Conservation (phyloP, 2,888 invertebrate species). For the Phaonia tiefii region DNA sequence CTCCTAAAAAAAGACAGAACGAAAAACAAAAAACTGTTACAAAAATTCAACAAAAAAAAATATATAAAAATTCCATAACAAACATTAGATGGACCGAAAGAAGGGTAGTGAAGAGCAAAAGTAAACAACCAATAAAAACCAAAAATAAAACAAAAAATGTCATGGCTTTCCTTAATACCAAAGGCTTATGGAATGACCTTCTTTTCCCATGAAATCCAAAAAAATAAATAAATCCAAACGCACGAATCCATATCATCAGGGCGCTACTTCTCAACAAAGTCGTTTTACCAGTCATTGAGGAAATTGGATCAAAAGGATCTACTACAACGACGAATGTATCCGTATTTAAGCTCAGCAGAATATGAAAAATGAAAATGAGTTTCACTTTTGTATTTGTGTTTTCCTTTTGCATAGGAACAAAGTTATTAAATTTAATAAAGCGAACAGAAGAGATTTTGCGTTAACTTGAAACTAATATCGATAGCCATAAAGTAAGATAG, state of each 20-base stretch:
- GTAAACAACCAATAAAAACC: slow-evolving; percentile 19
- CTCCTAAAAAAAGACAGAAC: background rate
- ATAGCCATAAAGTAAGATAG: too few species aligned
- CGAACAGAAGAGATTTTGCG: background rate
- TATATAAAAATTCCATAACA: slow-evolving; percentile 21
- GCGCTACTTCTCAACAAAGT: slow-evolving; percentile 21
- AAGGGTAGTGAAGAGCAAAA: background rate
- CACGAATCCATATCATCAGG: slow-evolving; percentile 4
- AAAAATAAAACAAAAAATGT: slow-evolving; percentile 34
- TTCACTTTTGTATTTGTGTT: slow-evolving; percentile 21
- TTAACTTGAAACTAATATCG: too few species aligned
- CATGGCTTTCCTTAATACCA: slow-evolving; percentile 40
- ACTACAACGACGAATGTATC: background rate
- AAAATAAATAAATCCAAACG: too few species aligned
- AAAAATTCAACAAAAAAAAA: slow-evolving; percentile 20
- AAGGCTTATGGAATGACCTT: slow-evolving; percentile 38
- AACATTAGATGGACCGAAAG: slow-evolving; percentile 4
- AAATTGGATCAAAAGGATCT: slow-evolving; percentile 39
- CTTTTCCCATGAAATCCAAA: slow-evolving; percentile 8
- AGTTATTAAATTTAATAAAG: slow-evolving; percentile 28
- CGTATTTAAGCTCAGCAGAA: slow-evolving; percentile 20
- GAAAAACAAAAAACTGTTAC: slow-evolving; percentile 18
- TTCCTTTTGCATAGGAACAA: slow-evolving; percentile 1
- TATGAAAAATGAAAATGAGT: slow-evolving; percentile 38
- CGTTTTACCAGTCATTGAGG: slow-evolving; percentile 37